Evolutionary conservation across 1,140 invertebrate species (phyloP), one percentile per base, ranked within the genome.

Genomic region (Cydia strobilella): DNA sequence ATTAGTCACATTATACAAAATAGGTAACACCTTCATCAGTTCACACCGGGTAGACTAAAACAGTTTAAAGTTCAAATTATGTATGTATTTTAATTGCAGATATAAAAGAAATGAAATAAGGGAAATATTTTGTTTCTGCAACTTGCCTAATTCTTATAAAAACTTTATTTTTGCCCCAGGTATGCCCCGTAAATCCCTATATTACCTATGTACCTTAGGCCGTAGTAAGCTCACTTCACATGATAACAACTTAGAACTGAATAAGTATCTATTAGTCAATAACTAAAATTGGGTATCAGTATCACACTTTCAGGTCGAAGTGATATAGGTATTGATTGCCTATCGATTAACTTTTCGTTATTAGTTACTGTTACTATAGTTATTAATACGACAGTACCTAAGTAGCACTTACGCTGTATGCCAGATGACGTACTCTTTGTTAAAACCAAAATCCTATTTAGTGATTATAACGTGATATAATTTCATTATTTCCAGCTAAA

Each of bases 81-180:
- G 73, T 35, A 48, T 76, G 74, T 80, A 78, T 69, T 62, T 74
- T 23, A 77, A 73, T 85, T 84, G 74, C 81, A 82, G 85, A 86
- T 84, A n/a, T 78, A 77, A 84, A 84, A 79, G 73, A 77, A 78
- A 79, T 79, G 77, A 81, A 74, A 74, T 81, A 77, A 79, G 78
- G 80, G 79, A 82, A 72, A 63, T 66, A 65, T 27, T 72, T 62
- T 69, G 25, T 75, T 75, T 78, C 74, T 81, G 63, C 63, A 66
- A 66, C 63, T 31, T 31, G 31, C 31, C 31, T 31, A 63, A 25
- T 51, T 5, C 15, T 66, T 66, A 31, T 66, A 35, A 31, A 25
- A 66, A 79, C 65, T 80, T 80, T 80, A 66, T 77, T 79, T 79
- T 82, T 74, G 74, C 72, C 72, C 65, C 77, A 85, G 84, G 84